Base-by-base conservation (phyloP, 2,888 invertebrate species). In the Drosophila meridionalis region DNA sequence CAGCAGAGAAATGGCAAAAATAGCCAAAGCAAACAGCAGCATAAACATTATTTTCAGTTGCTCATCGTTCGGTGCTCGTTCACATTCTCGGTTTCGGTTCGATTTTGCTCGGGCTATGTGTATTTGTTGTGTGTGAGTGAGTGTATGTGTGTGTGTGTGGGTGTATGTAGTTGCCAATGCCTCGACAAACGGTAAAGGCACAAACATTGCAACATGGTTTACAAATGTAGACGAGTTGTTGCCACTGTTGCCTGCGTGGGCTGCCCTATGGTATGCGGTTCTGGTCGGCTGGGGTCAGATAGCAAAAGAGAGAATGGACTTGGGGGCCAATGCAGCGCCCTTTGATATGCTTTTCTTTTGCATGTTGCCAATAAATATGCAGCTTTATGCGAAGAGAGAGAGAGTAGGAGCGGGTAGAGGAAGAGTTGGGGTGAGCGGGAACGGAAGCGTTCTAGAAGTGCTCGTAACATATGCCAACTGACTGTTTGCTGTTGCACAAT, bases 321-420 rank as follows among this genome's bases (percentile, higher is more conserved):
- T 47, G 68, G 55, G 53, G 53, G 58, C 76, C 80, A 66, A 79
- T 70, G 48, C 66, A 38, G 40, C 58, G 62, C 73, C 87, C 89
- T 90, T 87, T 90, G 87, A 85, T 85, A 85, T 90, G 80, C 78
- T 80, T 89, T 71, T 76, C 73, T 76, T 89, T 90, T 87, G 90
- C 86, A 85, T 87, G 82, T 76, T 85, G 90, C 91, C 91, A 89
- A 87, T 87, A 87, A 87, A 87, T 90, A 90, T 89, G 88, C 90
- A 89, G 77, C 88, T 87, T 87, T 88, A 90, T 90, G 77, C 78
- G 30, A 50, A 66, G 53, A 32, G 43, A 20, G 3, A 26, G 53
- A 3, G 8, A 1, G 14, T 7, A 0, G 26, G 30, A 7, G 34
- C 0, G 32, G 6, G 9, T 0, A 34, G 2, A 3, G 11, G 11